Percentiles rank a stretch among this genome's conserved stretches.
phyloP scores from a whole-genome alignment of 2,888 invertebrate species.

The Bhutanitis thaidina region DNA sequence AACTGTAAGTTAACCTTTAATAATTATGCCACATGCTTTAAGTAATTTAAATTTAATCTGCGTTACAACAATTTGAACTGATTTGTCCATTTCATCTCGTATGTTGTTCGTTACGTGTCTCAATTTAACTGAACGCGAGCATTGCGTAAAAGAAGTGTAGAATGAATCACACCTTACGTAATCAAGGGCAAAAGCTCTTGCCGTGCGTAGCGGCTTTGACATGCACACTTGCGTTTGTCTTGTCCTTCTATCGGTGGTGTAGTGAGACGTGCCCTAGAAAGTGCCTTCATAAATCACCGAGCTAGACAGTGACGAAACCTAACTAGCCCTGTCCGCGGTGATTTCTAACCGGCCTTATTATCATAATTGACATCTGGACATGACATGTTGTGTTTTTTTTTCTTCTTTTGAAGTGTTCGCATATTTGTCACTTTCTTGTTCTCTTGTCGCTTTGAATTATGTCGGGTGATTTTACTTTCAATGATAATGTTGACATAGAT shows the following conservation, averaged over 20 bases:
- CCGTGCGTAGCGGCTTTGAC: constrained; percentile 17
- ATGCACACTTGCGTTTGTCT: constrained; percentile 19
- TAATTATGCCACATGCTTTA: background rate
- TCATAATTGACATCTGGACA: constrained; percentile 30
- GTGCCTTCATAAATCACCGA: constrained; percentile 60
- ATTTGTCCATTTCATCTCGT: background rate
- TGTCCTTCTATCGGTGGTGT: constrained; percentile 23
- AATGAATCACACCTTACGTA: constrained; percentile 3
- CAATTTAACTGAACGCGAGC: background rate
- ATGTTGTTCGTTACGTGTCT: background rate
- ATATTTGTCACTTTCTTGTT: constrained; percentile 1
- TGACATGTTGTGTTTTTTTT: constrained; percentile 9
- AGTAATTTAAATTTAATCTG: background rate
- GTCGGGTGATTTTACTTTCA: background rate
- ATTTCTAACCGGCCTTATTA: constrained; percentile 27
- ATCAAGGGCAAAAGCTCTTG: constrained; percentile 20
- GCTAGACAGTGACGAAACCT: constrained; percentile 58
- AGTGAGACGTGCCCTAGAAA: constrained; percentile 41
- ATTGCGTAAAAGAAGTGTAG: background rate
- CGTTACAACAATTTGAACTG: background rate
- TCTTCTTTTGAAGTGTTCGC: constrained; percentile 1
- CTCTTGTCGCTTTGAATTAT: background rate
- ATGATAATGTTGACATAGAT: too few species aligned
- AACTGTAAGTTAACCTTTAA: background rate
- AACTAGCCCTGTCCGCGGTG: constrained; percentile 27